Base-by-base conservation (phyloP, 2,888 invertebrate genomes). In the Archaeoteleia sp. region DNA sequence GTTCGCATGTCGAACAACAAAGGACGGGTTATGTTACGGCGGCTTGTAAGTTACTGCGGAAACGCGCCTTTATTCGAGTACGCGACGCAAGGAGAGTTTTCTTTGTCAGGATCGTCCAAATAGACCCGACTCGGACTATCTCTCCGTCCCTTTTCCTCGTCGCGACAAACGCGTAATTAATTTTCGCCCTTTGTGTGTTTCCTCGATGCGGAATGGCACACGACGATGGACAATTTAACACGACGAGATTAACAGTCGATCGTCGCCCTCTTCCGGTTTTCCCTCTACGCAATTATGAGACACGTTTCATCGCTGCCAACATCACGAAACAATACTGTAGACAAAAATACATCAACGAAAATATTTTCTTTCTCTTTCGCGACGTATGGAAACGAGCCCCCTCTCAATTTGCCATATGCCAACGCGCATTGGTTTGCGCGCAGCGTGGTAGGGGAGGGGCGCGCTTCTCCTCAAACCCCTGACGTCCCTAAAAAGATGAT, bases 11-110 rank as follows among this genome's bases (percentile, higher is more conserved):
- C 65, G 61, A 65, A 73, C 74, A 74, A 78, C 76, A 77, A 77
- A 76, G 76, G 73, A 77, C 74, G 78, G 75, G 74, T 78, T 78
- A 76, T 73, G 75, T 76, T 74, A 76, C 75, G 67, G 70, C 71
- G 70, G 62, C 61, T 66, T 62, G 69, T 66, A 68, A 69, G 69
- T 70, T 69, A 61, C 65, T 66, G 49, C 55, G 68, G 70, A 71
- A 67, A 70, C 65, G 63, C 62, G 67, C 65, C 63, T 72, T 72
- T 73, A 66, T 66, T 62, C 63, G 34, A 39, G 53, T 43, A 55
- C 48, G 57, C 62, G 54, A 40, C 54, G 35, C 39, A 27, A 15
- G 51, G 37, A 46, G 67, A 51, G 55, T 66, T 69, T 61, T 58
- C 61, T 58, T 66, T 54, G 66, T 61, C 54, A 58, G 53, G 61